Evolutionary conservation across 2,113 vertebrate species (phyloP).

Genomic region (Channa argus): DNA sequence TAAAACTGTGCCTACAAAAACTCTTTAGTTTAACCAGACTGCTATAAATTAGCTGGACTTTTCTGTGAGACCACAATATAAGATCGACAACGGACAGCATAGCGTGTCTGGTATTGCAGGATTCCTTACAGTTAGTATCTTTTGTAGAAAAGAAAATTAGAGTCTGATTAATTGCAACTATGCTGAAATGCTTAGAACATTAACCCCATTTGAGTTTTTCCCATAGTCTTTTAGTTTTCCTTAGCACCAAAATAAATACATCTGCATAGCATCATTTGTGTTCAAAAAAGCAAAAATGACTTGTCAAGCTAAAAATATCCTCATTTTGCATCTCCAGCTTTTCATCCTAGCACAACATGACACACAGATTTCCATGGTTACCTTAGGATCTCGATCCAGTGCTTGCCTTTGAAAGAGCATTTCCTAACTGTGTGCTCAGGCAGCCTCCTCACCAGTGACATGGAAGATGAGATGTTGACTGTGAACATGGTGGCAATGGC

Average conservation of each 20-base stretch:
- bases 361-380: conserved; percentile 72
- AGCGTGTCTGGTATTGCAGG: conserved; percentile 1
- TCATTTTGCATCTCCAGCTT: conserved; percentile 52
- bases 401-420: conserved; percentile 69
- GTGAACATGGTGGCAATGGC: conserved; percentile 80
- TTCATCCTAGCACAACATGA: conserved; percentile 46
- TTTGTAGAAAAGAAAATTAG: conserved; percentile 8
- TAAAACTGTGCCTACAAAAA: conserved; percentile 17
- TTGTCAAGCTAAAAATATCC: conserved; percentile 54
- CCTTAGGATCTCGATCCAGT: conserved; percentile 67
- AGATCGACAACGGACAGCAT: not conserved
- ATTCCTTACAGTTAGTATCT: not conserved
- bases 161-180: conserved; percentile 4
- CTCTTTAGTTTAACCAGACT: conserved; percentile 6
- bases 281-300: conserved; percentile 17
- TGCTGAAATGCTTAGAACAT: not conserved
- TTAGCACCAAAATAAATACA: not conserved
- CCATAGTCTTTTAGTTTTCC: conserved; percentile 8
- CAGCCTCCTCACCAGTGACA: conserved; percentile 75
- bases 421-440: conserved; percentile 70
- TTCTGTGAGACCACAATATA: conserved; percentile 1
- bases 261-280: conserved; percentile 3
- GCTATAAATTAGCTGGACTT: conserved; percentile 9
- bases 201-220: conserved; percentile 1
- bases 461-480: conserved; percentile 85